Evolutionary conservation across 1,140 invertebrate genomes (phyloP).

Genomic region (Drosophila subobscura): DNA sequence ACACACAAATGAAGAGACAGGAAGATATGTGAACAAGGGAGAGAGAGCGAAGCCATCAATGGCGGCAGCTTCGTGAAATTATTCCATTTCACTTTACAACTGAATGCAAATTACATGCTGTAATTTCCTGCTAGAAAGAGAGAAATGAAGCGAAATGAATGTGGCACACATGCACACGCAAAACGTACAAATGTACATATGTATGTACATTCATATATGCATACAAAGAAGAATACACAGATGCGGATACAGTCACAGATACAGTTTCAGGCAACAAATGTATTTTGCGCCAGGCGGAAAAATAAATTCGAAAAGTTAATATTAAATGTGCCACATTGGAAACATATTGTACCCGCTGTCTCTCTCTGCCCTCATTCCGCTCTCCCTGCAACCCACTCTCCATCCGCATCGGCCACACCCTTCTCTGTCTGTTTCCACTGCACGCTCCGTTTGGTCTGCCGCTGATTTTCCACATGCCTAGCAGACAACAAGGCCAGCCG

Average conservation of each 20-base stretch:
- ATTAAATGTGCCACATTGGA: constrained; percentile 82
- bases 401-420: neutral
- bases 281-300: constrained; percentile 73
- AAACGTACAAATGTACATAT: too few species aligned
- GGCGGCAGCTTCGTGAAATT: constrained; percentile 74
- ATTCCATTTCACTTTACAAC: constrained; percentile 82
- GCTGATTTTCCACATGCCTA: constrained; percentile 79
- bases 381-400: neutral
- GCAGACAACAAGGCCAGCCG: constrained; percentile 62
- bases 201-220: neutral
- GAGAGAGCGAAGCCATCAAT: constrained; percentile 40
- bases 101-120: constrained; percentile 82
- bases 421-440: constrained; percentile 5
- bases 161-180: constrained; percentile 62
- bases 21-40: neutral
- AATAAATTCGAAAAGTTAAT: constrained; percentile 82
- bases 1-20: constrained; percentile 9
- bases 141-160: constrained; percentile 80
- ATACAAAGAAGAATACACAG: constrained; percentile 15
- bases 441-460: constrained; percentile 56
- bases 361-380: neutral
- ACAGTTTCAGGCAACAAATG: constrained; percentile 18
- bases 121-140: constrained; percentile 81
- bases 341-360: constrained; percentile 58
- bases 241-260: neutral